Base-by-base conservation (phyloP, 2,797 vertebrate genomes). In the Petrocephalus sullivani region DNA sequence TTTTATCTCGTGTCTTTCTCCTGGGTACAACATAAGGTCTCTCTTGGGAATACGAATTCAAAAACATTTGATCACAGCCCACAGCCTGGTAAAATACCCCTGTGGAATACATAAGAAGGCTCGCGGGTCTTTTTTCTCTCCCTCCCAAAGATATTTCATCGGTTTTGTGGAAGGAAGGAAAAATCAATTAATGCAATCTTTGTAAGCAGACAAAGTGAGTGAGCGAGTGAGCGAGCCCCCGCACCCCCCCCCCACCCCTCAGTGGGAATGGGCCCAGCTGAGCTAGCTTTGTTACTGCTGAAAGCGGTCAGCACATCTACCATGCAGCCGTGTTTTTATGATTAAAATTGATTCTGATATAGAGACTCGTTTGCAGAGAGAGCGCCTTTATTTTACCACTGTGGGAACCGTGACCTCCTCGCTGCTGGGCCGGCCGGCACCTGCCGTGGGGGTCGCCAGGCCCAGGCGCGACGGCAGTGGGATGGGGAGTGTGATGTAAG, bases 331-430 rank as follows among this genome's bases (percentile, higher is more conserved):
- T 33, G 64, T 67, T 33, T 67, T 33, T 67, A 23, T 67, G 64
- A 67, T 67, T 67, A 67, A 67, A 67, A 67, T 67, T 78, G 71
- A 78, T 78, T 78, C 71, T 78, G 71, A 78, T 78, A 37, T 78
- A 12, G 71, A 78, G 37, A 7, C 16, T 78, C 37, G 33, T 7
- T 78, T 78, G 28, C 37, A 46, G 33, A 19, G 37, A 23, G 16
- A 0, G 37, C 16, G 16, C 1, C 2, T 16, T 78, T n/a, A 78
- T 78, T 78, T 78, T 78, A 78, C 37, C 0, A 14, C 37, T 4
- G 71, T 16, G 71, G 16, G 16, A 46, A 19, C 37, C 33, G 1
- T 5, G 21, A 9, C 33, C 12, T 75, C 37, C 2, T 1, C 4
- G 33, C 67, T 75, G 67, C 67, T 37, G 12, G 64, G 5, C 6